A percentile compares a stretch with the other conserved stretches of the same genome.
phyloP scores from a whole-genome alignment of 1,140 invertebrate genomes.

The Danaus plexippus region DNA sequence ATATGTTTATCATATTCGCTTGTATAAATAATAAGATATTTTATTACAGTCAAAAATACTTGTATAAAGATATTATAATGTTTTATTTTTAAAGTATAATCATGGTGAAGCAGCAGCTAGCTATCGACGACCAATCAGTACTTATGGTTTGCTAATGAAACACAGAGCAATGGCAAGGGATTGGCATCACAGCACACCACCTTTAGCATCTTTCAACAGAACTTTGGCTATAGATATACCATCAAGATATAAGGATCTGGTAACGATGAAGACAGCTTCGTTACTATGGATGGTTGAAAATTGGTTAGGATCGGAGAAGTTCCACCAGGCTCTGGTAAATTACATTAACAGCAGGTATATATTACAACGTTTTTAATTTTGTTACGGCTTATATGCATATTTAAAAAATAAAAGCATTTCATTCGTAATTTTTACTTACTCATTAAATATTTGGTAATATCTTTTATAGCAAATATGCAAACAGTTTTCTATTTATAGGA shows the following conservation, averaged over 20 bases:
- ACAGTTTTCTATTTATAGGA: too few species aligned
- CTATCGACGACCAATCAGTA: constrained; percentile 23
- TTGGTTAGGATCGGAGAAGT: constrained; percentile 50
- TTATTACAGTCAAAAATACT: neutral
- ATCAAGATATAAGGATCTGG: constrained; percentile 40
- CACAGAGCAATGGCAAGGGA: constrained; percentile 47
- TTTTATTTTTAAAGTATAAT: constrained; percentile 34
- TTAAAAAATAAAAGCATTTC: too few species aligned
- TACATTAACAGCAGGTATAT: constrained; percentile 51
- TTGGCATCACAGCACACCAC: constrained; percentile 42
- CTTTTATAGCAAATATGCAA: too few species aligned
- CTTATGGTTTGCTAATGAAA: constrained; percentile 49
- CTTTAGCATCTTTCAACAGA: constrained; percentile 43
- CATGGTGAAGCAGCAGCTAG: constrained; percentile 17
- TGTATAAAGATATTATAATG: constrained; percentile 3
- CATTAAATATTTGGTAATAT: too few species aligned
- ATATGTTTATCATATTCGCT: too few species aligned
- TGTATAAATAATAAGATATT: too few species aligned
- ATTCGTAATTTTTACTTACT: too few species aligned
- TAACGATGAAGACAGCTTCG: constrained; percentile 57
- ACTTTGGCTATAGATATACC: constrained; percentile 50
- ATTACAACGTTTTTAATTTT: too few species aligned
- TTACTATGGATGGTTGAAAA: constrained; percentile 64
- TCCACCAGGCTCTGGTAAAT: constrained; percentile 50
- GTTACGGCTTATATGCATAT: too few species aligned